These are phyloP conservation scores for Elmis aenea DNA, from an alignment of 2,888 invertebrate species.

Conservation along the genomic window DNA sequence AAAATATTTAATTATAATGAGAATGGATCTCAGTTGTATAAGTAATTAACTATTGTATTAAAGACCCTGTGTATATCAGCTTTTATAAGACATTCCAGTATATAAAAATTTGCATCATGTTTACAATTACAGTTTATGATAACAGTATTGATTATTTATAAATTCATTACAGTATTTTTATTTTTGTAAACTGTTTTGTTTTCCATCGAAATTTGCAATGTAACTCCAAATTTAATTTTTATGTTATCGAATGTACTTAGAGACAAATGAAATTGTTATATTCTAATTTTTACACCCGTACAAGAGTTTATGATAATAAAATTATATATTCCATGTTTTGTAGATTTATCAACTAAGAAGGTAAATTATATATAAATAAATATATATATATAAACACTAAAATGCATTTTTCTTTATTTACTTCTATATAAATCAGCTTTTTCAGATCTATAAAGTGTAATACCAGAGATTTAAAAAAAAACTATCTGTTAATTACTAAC, in stretches of 20 bases:
- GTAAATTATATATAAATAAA: slow-evolving; percentile 27
- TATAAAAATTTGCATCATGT: too few relatives aligned
- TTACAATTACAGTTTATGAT: too few relatives aligned
- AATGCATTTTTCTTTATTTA: not conserved
- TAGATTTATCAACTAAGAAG: slow-evolving; percentile 42
- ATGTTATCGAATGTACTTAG: slow-evolving; percentile 40
- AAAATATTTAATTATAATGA: too few relatives aligned
- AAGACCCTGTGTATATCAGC: too few relatives aligned
- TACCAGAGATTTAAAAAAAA: too few relatives aligned
- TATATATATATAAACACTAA: slow-evolving; percentile 3
- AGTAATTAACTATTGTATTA: too few relatives aligned
- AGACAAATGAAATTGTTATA: slow-evolving; percentile 41
- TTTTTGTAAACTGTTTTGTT: not conserved
- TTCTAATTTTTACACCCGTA: slow-evolving; percentile 44
- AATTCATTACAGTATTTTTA: not conserved
- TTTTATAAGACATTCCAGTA: too few relatives aligned
- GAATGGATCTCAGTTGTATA: too few relatives aligned
- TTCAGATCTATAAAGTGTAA: too few relatives aligned
- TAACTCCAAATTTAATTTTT: slow-evolving; percentile 8
- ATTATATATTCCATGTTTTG: slow-evolving; percentile 44
- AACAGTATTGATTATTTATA: not conserved
- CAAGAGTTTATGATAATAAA: slow-evolving; percentile 44
- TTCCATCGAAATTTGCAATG: not conserved
- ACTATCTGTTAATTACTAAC: too few relatives aligned
- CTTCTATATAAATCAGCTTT: not conserved